A percentile compares a stretch with the other conserved stretches of the same genome.
Evolutionary conservation across 2,113 vertebrate genomes (phyloP).

Genomic region (Petrocephalus zakoni): DNA sequence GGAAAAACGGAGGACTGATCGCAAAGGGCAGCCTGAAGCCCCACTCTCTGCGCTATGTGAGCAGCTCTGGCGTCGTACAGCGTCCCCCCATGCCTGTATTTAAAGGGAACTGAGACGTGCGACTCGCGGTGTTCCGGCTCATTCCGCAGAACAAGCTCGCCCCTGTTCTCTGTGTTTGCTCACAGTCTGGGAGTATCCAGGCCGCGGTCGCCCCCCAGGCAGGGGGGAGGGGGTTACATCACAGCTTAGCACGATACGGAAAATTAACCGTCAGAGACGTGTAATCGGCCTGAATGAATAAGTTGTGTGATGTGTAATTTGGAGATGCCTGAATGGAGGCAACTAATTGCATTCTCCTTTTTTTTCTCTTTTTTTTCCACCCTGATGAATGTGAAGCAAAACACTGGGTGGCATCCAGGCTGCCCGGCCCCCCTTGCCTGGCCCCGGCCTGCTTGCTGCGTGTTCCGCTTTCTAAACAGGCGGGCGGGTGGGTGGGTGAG

Average conservation of each 20-base stretch:
- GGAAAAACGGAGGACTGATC: no score
- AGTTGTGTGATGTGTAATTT: constrained; percentile 27
- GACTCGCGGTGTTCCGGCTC: constrained; percentile 42
- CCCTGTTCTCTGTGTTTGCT: constrained; percentile 62
- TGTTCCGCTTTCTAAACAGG: background rate
- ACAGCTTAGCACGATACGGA: constrained; percentile 57
- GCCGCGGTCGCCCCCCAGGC: constrained; percentile 31
- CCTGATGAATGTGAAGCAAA: constrained; percentile 21
- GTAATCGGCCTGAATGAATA: constrained; percentile 38
- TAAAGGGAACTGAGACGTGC: constrained; percentile 41
- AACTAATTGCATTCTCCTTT: background rate
- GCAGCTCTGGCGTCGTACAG: background rate
- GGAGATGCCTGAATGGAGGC: background rate
- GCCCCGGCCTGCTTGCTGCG: background rate
- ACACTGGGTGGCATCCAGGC: constrained; percentile 17
- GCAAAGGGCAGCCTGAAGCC: background rate
- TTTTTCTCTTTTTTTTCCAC: background rate
- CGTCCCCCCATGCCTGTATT: background rate
- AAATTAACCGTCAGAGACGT: constrained; percentile 47
- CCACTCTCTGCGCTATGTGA: background rate
- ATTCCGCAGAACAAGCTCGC: constrained; percentile 56
- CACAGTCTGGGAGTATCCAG: constrained; percentile 47
- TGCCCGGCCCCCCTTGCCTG: background rate
- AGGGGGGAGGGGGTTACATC: constrained; percentile 53
- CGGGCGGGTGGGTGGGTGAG: background rate